Conservation (phyloP, 2,888 invertebrate species). For the Apeira syringaria region DNA sequence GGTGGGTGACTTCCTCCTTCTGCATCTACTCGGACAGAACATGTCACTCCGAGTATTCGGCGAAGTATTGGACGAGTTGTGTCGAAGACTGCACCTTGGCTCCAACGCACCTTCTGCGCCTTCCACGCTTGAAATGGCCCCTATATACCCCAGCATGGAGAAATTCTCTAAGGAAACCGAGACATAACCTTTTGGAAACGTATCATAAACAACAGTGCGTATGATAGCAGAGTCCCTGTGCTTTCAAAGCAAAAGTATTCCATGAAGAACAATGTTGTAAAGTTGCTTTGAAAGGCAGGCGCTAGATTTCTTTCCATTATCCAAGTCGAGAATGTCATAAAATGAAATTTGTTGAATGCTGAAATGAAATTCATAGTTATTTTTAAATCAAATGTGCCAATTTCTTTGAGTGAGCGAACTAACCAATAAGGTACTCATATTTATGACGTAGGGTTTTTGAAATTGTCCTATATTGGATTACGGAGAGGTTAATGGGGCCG, state of each 20-base stretch:
- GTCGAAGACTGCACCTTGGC: conserved; percentile 86
- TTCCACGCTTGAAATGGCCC: conserved; percentile 93
- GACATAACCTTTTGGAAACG: conserved; percentile 82
- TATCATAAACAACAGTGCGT: conserved; percentile 16
- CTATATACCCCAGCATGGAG: conserved; percentile 91
- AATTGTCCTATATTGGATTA: conserved; percentile 1
- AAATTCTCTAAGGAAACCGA: conserved; percentile 93
- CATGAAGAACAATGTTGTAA: not conserved
- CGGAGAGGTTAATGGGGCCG: not conserved
- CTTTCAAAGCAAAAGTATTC: conserved; percentile 4
- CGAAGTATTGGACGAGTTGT: conserved; percentile 91
- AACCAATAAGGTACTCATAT: not conserved
- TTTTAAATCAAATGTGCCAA: not conserved
- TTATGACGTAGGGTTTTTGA: not conserved
- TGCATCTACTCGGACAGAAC: conserved; percentile 94
- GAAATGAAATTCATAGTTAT: no score
- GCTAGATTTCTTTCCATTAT: conserved; percentile 1
- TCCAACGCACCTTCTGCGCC: conserved; percentile 93
- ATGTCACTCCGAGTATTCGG: conserved; percentile 92
- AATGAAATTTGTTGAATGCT: not conserved
- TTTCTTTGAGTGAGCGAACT: not conserved
- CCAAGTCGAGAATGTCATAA: conserved; percentile 1
- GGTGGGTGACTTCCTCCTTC: conserved; percentile 94
- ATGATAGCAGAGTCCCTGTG: conserved; percentile 7
- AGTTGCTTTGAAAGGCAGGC: conserved; percentile 1